Conservation (phyloP, 2,888 invertebrate species). For the Philopedon plagiatum region DNA sequence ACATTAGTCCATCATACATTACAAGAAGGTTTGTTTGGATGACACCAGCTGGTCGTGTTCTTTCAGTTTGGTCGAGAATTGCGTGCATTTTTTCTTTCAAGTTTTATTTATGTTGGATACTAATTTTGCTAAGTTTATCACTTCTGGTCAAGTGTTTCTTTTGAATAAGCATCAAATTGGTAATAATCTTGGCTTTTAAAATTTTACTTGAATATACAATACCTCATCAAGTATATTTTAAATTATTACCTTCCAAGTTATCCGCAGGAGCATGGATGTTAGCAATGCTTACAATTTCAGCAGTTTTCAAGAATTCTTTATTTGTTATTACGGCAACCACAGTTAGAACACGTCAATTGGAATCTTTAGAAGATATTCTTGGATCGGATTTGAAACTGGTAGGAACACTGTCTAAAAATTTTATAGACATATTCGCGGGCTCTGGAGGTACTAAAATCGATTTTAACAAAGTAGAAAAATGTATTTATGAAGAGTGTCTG, state of each 20-base stretch:
- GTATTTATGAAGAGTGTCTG: no score
- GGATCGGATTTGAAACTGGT: no score
- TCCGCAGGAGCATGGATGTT: not conserved
- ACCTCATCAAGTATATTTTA: not conserved
- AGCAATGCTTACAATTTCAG: slow-evolving; percentile 3
- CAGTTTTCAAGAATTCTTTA: slow-evolving; percentile 17
- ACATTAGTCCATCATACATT: not conserved
- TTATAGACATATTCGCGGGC: no score
- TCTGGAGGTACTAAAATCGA: no score
- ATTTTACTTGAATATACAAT: not conserved
- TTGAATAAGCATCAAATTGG: not conserved
- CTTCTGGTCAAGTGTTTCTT: not conserved
- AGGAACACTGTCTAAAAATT: no score
- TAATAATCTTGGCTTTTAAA: not conserved
- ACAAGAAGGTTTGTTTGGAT: not conserved
- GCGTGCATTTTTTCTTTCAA: not conserved
- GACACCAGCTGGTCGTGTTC: not conserved
- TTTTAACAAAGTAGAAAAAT: no score
- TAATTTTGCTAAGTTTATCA: not conserved
- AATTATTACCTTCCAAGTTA: not conserved
- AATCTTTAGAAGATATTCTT: not conserved
- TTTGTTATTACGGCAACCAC: slow-evolving; percentile 5
- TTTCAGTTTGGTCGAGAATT: not conserved
- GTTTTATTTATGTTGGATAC: slow-evolving; percentile 1
- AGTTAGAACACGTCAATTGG: not conserved